Percentiles rank a stretch among this genome's conserved stretches.
Conservation (phyloP, 2,888 invertebrate genomes). For the Helleia helle region DNA sequence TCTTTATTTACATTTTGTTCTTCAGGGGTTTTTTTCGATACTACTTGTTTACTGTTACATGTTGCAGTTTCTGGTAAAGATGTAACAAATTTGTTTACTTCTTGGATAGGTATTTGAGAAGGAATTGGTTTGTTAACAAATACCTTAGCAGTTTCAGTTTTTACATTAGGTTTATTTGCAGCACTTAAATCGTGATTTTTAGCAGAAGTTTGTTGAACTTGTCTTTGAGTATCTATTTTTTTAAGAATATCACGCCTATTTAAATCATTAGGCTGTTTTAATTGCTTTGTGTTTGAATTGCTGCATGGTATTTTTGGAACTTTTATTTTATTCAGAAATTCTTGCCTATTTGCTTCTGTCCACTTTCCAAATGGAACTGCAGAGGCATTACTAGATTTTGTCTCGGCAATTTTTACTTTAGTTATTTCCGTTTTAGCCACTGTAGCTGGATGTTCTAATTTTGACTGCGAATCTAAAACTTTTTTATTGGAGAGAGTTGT, state of each 20-base stretch:
- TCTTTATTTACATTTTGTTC: neutral
- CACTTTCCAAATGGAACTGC: constrained; percentile 65
- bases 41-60: constrained; percentile 26
- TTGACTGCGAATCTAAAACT: neutral
- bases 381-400: constrained; percentile 38
- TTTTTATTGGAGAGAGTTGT: neutral
- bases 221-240: constrained; percentile 59
- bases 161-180: constrained; percentile 32
- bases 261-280: constrained; percentile 61
- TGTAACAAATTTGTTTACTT: constrained; percentile 13
- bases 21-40: constrained; percentile 19
- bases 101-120: constrained; percentile 12
- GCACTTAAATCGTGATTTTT: constrained; percentile 38
- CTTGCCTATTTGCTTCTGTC: constrained; percentile 62
- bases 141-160: constrained; percentile 36
- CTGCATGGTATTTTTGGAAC: constrained; percentile 43
- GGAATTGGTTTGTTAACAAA: constrained; percentile 33
- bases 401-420: constrained; percentile 21
- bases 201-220: constrained; percentile 34
- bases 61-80: constrained; percentile 13
- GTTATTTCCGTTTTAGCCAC: constrained; percentile 18
- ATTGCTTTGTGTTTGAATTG: constrained; percentile 47
- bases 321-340: constrained; percentile 58
- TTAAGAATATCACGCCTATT: constrained; percentile 60
- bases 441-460: constrained; percentile 10